Conservation (phyloP, 2,113 vertebrate genomes). For the Callocephalon fimbriatum region DNA sequence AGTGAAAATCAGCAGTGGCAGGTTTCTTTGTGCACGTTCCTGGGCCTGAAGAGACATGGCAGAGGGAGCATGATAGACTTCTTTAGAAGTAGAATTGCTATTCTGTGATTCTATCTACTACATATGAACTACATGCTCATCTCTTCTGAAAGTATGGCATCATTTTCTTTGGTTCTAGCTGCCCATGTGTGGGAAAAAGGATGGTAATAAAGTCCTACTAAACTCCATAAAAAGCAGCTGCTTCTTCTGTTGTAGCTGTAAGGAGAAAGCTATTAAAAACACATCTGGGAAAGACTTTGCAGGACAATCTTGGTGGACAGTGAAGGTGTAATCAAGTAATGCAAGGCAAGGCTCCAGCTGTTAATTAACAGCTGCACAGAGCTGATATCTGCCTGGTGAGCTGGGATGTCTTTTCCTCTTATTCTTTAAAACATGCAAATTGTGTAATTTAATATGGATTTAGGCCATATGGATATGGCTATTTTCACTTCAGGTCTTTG, state of each 20-base stretch:
- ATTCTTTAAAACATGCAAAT: background rate
- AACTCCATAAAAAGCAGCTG: background rate
- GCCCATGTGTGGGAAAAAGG: background rate
- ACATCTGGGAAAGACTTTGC: background rate
- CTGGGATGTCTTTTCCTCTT: background rate
- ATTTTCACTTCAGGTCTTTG: background rate
- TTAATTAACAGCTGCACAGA: background rate
- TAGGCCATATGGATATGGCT: background rate
- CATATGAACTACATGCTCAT: accelerated
- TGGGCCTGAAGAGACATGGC: background rate
- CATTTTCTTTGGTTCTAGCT: background rate
- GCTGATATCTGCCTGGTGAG: background rate
- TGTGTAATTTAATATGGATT: background rate
- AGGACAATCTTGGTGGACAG: background rate
- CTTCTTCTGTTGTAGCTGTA: background rate
- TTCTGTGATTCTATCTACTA: background rate
- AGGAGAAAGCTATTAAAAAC: background rate
- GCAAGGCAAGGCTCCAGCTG: accelerated
- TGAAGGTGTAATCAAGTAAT: background rate
- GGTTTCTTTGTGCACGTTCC: background rate
- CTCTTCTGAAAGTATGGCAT: background rate
- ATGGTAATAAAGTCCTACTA: background rate
- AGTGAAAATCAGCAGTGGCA: background rate
- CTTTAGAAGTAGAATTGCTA: background rate
- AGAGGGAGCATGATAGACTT: background rate